These are phyloP conservation scores for Lontra canadensis DNA, from an alignment of 2,113 vertebrate genomes.

Conservation along the genomic window DNA sequence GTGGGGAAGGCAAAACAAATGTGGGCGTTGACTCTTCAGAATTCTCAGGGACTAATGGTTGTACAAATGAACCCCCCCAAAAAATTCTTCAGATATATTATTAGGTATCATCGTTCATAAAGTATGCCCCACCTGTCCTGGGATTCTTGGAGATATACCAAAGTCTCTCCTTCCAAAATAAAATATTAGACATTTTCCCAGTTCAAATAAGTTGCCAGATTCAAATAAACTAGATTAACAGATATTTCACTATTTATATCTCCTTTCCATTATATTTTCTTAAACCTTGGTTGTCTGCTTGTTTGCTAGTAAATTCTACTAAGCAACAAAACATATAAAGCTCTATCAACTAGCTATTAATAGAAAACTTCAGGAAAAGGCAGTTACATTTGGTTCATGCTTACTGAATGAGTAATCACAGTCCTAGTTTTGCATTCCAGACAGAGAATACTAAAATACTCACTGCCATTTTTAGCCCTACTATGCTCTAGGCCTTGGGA, in stretches of 20 bases:
- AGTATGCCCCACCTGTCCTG: background rate
- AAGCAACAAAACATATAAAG: background rate
- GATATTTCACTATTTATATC: background rate
- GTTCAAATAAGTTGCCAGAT: background rate
- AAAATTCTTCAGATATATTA: background rate
- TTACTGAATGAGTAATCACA: background rate
- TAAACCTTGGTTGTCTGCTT: background rate
- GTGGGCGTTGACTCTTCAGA: background rate
- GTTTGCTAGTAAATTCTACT: background rate
- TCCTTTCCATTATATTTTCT: background rate
- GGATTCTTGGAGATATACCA: background rate
- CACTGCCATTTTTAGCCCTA: background rate
- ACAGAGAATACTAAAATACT: background rate
- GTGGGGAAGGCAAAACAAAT: background rate
- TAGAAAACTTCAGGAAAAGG: background rate
- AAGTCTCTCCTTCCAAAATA: background rate
- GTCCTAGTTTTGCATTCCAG: background rate
- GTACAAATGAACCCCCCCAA: background rate
- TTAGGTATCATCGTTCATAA: background rate
- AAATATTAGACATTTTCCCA: background rate
- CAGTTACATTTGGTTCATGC: background rate
- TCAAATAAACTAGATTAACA: slow-evolving; percentile 17
- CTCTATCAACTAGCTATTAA: background rate
- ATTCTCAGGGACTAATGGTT: background rate
- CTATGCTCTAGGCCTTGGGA: background rate